A percentile compares a stretch with the other conserved stretches of the same genome.
Conservation (phyloP, 2,113 vertebrate species). For the Larimichthys crocea region DNA sequence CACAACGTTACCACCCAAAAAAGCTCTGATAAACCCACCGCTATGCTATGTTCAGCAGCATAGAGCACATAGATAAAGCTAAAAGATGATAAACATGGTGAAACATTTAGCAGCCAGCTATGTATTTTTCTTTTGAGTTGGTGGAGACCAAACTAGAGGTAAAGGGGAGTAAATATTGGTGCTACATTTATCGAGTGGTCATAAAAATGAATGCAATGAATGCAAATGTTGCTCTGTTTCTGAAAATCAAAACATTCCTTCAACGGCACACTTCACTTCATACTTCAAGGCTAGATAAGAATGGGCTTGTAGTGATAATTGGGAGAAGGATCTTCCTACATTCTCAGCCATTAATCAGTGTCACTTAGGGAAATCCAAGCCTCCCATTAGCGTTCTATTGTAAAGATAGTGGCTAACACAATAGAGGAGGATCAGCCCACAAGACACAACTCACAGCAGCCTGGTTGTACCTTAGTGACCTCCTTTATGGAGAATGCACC, state of each 20-base stretch:
- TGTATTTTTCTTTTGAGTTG: too few relatives aligned
- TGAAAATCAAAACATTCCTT: conserved; percentile 33
- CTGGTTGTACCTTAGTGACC: conserved; percentile 71
- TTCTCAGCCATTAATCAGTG: conserved; percentile 74
- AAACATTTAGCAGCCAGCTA: too few relatives aligned
- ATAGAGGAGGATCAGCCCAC: conserved; percentile 69
- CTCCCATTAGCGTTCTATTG: conserved; percentile 71
- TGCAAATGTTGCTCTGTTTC: too few relatives aligned
- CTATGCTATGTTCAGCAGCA: too few relatives aligned
- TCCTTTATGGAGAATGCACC: conserved; percentile 62
- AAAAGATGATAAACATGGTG: too few relatives aligned
- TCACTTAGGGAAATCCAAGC: conserved; percentile 75
- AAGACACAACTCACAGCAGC: conserved; percentile 61
- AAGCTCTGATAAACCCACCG: too few relatives aligned
- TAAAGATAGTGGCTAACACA: conserved; percentile 69
- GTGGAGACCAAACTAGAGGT: too few relatives aligned
- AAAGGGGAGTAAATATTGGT: too few relatives aligned
- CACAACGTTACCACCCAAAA: too few relatives aligned
- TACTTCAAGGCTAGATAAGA: conserved; percentile 45
- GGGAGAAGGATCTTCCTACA: conserved; percentile 42
- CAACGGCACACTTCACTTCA: conserved; percentile 43
- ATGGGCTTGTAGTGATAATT: conserved; percentile 50
- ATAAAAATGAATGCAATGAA: too few relatives aligned
- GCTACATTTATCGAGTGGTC: too few relatives aligned
- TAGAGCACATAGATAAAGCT: too few relatives aligned